Evolutionary conservation across 2,113 vertebrate species (phyloP).

Genomic region (Callorhinus ursinus): DNA sequence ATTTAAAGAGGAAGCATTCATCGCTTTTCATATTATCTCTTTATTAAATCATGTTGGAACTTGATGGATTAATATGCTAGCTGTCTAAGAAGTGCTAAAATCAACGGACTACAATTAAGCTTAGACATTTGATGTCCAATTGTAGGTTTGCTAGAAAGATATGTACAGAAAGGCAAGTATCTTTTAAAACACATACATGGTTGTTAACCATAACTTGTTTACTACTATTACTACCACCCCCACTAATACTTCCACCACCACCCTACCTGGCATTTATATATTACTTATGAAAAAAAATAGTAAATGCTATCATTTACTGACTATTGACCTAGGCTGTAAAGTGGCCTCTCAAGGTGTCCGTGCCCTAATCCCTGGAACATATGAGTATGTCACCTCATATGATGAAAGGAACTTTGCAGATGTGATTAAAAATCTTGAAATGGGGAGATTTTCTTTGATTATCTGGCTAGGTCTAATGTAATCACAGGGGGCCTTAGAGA

Average conservation of each 20-base stretch:
- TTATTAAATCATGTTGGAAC: not conserved
- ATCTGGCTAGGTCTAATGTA: not conserved
- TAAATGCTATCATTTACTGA: not conserved
- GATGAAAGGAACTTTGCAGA: not conserved
- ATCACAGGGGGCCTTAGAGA: not conserved
- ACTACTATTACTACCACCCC: not conserved
- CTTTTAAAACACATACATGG: not conserved
- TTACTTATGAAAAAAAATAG: not conserved
- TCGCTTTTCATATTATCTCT: not conserved
- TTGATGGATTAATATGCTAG: slow-evolving; percentile 19
- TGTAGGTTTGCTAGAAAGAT: not conserved
- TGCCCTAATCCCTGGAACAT: not conserved
- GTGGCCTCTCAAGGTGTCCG: rapidly evolving
- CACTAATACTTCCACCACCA: not conserved
- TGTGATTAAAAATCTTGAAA: not conserved
- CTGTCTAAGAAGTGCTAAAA: not conserved
- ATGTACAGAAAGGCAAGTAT: not conserved
- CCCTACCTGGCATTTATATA: not conserved
- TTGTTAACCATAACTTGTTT: not conserved
- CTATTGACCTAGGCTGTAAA: not conserved
- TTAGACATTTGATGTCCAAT: not conserved
- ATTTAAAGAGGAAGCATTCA: not conserved
- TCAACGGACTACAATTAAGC: not conserved
- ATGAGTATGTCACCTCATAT: not conserved
- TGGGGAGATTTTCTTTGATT: not conserved